These are phyloP conservation scores for Cyphomyrus plagiostoma DNA, from an alignment of 2,113 vertebrate genomes.

Conservation along the genomic window DNA sequence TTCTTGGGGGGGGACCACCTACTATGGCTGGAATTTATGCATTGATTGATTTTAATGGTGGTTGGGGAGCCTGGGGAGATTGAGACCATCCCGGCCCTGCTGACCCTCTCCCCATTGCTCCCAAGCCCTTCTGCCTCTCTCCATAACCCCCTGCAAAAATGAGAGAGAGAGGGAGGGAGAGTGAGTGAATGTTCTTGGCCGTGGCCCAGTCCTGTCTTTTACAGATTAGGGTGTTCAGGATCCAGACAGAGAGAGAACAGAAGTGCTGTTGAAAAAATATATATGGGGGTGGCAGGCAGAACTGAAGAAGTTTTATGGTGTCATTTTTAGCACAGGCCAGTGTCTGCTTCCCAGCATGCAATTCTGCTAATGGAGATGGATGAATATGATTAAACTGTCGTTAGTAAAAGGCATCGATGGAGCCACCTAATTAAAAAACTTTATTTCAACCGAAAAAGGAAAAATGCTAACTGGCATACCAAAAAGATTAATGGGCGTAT, in stretches of 20 bases:
- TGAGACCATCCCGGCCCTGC: not conserved
- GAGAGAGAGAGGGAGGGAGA: not conserved
- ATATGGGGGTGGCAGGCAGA: not conserved
- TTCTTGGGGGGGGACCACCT: conserved; percentile 24
- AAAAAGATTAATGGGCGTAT: conserved; percentile 25
- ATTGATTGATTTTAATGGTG: conserved; percentile 34
- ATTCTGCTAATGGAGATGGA: conserved; percentile 43
- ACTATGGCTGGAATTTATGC: conserved; percentile 27
- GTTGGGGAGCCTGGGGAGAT: conserved; percentile 14
- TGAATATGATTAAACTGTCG: conserved; percentile 41
- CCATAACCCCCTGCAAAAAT: not conserved
- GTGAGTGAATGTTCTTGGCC: not conserved
- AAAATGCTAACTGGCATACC: conserved; percentile 13
- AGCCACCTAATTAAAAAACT: conserved; percentile 26
- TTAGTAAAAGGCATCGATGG: conserved; percentile 30
- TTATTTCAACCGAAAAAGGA: conserved; percentile 37
- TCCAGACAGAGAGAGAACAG: not conserved
- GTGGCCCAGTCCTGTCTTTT: not conserved
- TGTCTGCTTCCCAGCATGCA: conserved; percentile 28
- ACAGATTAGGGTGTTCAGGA: conserved; percentile 7
- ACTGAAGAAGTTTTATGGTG: not conserved
- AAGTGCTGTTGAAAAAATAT: not conserved
- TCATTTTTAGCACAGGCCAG: conserved; percentile 8
- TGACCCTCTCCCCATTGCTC: not conserved
- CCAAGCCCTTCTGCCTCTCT: not conserved